Conservation (phyloP, 2,888 invertebrate species). For the Sesia apiformis region DNA sequence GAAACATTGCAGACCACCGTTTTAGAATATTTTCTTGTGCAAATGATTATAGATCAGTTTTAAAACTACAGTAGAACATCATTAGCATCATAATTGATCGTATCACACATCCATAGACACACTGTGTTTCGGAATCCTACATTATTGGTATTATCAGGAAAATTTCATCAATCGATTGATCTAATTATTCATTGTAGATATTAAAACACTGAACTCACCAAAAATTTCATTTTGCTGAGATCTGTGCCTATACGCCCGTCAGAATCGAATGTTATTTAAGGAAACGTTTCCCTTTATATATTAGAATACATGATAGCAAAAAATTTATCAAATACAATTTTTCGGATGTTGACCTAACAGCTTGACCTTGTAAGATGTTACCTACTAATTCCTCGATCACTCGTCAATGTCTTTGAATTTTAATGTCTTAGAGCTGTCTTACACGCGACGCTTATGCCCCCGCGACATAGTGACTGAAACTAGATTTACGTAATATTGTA, state of each 20-base stretch:
- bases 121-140: no score
- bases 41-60: no score
- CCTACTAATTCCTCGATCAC: background rate
- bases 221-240: constrained; percentile 40
- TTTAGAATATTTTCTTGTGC: no score
- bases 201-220: constrained; percentile 21
- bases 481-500: no score
- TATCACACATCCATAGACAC: no score
- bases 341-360: constrained; percentile 25
- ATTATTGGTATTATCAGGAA: no score
- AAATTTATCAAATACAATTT: constrained; percentile 4
- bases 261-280: constrained; percentile 24
- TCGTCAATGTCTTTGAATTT: background rate
- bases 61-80: no score
- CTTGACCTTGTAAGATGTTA: constrained; percentile 21
- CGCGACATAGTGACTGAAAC: no score
- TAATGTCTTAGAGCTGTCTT: background rate
- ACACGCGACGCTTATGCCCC: background rate
- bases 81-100: no score
- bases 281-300: constrained; percentile 29
- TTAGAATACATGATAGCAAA: constrained; percentile 23
- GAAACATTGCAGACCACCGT: no score
- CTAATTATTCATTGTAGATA: no score
- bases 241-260: constrained; percentile 23
- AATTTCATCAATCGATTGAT: no score